Percentiles rank a stretch among this genome's conserved stretches.
Conservation (phyloP, 2,888 invertebrate genomes). For the Diarsia brunnea region DNA sequence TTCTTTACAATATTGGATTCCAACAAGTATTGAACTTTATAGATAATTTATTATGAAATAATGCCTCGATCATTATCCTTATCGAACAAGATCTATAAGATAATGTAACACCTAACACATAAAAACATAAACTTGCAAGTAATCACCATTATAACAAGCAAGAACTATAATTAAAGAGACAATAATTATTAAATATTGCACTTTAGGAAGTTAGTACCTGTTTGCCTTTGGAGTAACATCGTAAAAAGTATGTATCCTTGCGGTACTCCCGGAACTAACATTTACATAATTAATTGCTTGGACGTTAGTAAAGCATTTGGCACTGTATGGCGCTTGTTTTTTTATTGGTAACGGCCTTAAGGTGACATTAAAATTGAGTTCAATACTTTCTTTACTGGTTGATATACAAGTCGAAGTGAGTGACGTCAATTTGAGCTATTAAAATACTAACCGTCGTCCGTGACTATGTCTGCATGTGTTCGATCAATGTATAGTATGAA, state of each 20-base stretch:
- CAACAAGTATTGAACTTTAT: not conserved
- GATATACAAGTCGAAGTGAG: not conserved
- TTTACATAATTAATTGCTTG: slow-evolving; percentile 53
- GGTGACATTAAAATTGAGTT: slow-evolving; percentile 6
- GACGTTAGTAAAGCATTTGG: slow-evolving; percentile 40
- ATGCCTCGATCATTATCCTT: slow-evolving; percentile 4
- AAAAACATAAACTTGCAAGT: slow-evolving; percentile 17
- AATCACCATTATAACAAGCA: slow-evolving; percentile 29
- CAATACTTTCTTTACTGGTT: slow-evolving; percentile 29
- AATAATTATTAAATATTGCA: slow-evolving; percentile 46
- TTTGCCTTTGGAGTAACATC: slow-evolving; percentile 51
- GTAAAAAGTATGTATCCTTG: slow-evolving; percentile 58
- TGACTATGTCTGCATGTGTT: not conserved
- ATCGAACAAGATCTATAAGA: slow-evolving; percentile 18
- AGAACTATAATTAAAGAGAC: slow-evolving; percentile 26
- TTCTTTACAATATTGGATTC: not conserved
- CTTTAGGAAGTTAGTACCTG: slow-evolving; percentile 54
- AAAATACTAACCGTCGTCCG: not conserved
- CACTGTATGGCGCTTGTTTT: not conserved
- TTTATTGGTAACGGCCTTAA: slow-evolving; percentile 13
- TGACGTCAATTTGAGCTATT: not conserved
- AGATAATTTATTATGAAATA: not conserved
- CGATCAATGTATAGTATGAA: not conserved
- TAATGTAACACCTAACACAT: slow-evolving; percentile 9
- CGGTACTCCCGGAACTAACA: slow-evolving; percentile 52